Evolutionary conservation across 2,888 invertebrate genomes (phyloP).

Genomic region (Drosophila antonietae): DNA sequence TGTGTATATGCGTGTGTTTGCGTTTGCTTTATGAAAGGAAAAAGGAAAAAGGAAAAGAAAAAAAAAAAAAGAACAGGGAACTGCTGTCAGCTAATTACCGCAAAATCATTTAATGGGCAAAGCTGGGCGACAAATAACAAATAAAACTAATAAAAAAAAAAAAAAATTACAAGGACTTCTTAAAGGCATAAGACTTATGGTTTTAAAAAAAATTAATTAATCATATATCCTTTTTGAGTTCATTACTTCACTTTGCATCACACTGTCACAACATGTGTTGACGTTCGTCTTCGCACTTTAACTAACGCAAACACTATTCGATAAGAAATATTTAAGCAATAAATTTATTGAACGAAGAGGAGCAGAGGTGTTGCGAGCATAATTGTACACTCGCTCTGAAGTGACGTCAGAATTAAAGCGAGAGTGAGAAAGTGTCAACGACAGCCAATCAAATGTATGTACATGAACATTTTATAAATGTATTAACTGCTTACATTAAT

Average conservation of each 20-base stretch:
- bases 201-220: neutral
- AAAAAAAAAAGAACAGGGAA: neutral
- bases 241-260: neutral
- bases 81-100: constrained; percentile 56
- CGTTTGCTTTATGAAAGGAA: constrained; percentile 18
- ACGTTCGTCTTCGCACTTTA: neutral
- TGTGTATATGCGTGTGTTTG: neutral
- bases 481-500: neutral
- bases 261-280: neutral
- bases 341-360: neutral
- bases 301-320: neutral
- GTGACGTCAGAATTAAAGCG: neutral
- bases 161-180: neutral
- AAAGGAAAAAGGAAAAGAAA: neutral
- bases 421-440: neutral
- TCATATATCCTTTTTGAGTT: neutral
- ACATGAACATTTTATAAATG: neutral
- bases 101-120: constrained; percentile 40
- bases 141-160: neutral
- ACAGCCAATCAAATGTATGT: neutral
- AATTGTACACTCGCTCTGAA: neutral
- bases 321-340: neutral
- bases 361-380: neutral
- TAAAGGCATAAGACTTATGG: neutral
- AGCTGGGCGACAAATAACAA: constrained; percentile 6